Conservation (phyloP, 2,888 invertebrate genomes). For the Nipponacmea schrenckii region DNA sequence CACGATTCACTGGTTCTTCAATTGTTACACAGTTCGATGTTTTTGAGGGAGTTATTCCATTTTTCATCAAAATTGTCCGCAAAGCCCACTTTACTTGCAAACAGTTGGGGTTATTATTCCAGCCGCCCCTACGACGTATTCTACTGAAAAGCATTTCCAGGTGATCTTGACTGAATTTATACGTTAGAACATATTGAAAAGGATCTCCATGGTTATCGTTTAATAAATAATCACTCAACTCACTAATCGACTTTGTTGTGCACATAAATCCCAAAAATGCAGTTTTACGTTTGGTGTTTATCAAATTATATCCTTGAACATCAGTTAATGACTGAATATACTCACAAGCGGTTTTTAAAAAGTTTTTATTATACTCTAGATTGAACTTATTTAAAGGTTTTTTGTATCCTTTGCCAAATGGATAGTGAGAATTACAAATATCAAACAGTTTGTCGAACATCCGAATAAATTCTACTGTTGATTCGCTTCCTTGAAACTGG, state of each 20-base stretch:
- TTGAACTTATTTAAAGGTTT: not conserved
- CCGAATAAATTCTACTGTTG: constrained; percentile 4
- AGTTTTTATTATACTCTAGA: not conserved
- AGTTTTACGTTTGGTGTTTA: constrained; percentile 11
- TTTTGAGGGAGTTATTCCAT: not conserved
- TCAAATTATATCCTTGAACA: no score
- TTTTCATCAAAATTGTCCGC: not conserved
- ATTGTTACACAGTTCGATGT: no score
- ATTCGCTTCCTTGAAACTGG: not conserved
- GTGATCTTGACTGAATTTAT: constrained; percentile 3
- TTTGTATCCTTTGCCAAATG: constrained; percentile 8
- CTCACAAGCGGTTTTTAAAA: not conserved
- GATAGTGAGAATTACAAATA: constrained; percentile 12
- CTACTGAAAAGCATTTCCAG: constrained; percentile 8
- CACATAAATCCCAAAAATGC: constrained; percentile 13
- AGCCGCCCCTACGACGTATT: not conserved
- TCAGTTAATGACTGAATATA: not conserved
- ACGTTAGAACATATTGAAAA: constrained; percentile 11
- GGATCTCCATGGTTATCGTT: not conserved
- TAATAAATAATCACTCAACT: not conserved
- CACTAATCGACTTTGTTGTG: constrained; percentile 3
- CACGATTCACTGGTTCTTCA: no score
- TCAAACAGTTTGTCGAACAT: constrained; percentile 14
- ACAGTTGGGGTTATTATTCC: constrained; percentile 2
- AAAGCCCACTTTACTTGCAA: not conserved